phyloP scores from a whole-genome alignment of 2,888 invertebrate genomes.

The Rhyacophila evoluta region DNA sequence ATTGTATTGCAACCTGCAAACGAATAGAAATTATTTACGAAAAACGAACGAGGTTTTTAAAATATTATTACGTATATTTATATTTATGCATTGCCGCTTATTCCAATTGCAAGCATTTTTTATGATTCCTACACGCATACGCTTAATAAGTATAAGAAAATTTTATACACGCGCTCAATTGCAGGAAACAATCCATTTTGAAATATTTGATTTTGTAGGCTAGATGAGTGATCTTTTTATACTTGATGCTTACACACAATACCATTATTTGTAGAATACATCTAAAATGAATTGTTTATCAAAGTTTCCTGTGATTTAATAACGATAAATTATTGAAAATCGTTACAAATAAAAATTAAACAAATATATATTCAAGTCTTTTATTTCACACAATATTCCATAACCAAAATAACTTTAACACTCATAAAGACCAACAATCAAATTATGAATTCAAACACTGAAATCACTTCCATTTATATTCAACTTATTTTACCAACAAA shows the following conservation, averaged over 20 bases:
- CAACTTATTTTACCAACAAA: constrained; percentile 45
- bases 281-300: too few species aligned
- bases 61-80: background rate
- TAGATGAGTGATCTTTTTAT: background rate
- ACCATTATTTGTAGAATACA: background rate
- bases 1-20: constrained; percentile 30
- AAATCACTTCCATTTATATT: background rate
- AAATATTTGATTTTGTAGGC: background rate
- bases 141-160: background rate
- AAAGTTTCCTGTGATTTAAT: background rate
- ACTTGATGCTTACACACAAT: background rate
- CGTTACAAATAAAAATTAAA: background rate
- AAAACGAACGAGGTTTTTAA: constrained; percentile 9
- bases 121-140: background rate
- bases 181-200: background rate
- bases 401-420: background rate
- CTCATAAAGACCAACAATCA: background rate
- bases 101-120: background rate
- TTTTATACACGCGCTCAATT: background rate
- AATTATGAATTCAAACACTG: background rate
- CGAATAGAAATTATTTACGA: background rate
- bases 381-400: background rate
- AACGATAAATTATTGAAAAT: background rate
- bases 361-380: background rate
- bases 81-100: background rate